These are phyloP conservation scores for Tympanoctomys barrerae DNA, from an alignment of 2,797 vertebrate species.

Conservation along the genomic window DNA sequence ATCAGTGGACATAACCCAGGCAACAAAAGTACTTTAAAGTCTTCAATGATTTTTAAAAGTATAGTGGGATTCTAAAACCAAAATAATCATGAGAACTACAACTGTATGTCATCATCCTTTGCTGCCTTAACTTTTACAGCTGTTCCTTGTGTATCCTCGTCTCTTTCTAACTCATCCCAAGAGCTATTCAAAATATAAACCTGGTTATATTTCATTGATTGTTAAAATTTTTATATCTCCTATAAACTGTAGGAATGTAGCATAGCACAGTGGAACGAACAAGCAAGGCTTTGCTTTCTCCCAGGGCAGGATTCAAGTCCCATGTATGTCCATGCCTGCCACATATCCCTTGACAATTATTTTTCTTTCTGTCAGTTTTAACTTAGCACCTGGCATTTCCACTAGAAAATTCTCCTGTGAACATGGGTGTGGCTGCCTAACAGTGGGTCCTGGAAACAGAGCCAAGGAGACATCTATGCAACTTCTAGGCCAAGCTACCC, in stretches of 20 bases:
- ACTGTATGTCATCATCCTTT: not conserved
- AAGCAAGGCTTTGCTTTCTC: not conserved
- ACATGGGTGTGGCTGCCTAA: not conserved
- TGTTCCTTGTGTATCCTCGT: not conserved
- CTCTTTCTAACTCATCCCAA: constrained; percentile 40
- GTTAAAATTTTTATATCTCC: not conserved
- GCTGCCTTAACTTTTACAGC: not conserved
- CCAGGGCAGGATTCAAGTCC: not conserved
- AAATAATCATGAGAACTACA: not conserved
- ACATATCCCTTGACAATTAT: not conserved
- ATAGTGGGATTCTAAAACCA: not conserved
- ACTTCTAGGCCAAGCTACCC: not conserved
- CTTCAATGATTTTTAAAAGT: not conserved
- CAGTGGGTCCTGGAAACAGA: not conserved
- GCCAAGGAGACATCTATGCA: not conserved
- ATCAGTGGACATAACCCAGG: not conserved
- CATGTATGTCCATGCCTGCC: not conserved
- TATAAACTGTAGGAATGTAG: not conserved
- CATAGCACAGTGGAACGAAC: not conserved
- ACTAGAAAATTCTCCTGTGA: not conserved
- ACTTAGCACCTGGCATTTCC: not conserved
- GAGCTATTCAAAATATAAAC: not conserved
- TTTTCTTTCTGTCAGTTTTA: not conserved
- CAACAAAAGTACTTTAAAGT: constrained; percentile 2
- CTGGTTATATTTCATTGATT: not conserved